Evolutionary conservation across 2,888 invertebrate species (phyloP).

Genomic region (Molanna angustata): DNA sequence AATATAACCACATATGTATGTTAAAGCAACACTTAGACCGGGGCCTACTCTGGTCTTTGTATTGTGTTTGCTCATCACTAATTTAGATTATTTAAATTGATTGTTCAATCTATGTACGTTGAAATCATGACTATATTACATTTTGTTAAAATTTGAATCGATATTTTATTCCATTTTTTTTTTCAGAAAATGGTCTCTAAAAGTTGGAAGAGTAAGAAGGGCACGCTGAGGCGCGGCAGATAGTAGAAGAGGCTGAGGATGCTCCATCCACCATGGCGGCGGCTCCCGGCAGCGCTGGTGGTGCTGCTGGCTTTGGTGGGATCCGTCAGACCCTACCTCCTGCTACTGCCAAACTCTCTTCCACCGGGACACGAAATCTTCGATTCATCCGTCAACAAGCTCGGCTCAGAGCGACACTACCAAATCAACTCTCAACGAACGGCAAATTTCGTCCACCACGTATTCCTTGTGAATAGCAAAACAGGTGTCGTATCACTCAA

Average conservation of each 20-base stretch:
- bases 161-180: no score
- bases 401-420: slow-evolving; percentile 77
- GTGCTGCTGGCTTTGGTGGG: slow-evolving; percentile 41
- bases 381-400: slow-evolving; percentile 76
- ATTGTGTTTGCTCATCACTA: no score
- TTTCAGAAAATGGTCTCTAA: slow-evolving; percentile 29
- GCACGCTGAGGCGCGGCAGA: slow-evolving; percentile 25
- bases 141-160: no score
- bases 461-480: slow-evolving; percentile 71
- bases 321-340: slow-evolving; percentile 48
- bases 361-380: slow-evolving; percentile 68
- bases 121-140: no score
- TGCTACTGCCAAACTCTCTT: slow-evolving; percentile 57
- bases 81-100: no score
- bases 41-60: no score
- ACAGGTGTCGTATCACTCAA: slow-evolving; percentile 73
- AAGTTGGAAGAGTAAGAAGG: slow-evolving; percentile 10
- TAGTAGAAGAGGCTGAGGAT: slow-evolving; percentile 20
- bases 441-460: slow-evolving; percentile 76
- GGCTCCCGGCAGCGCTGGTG: slow-evolving; percentile 40
- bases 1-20: no score
- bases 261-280: slow-evolving; percentile 32
- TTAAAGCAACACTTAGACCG: no score
- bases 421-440: slow-evolving; percentile 78
- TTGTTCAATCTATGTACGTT: no score